Percentiles rank a stretch among this genome's conserved stretches.
phyloP scores from a whole-genome alignment of 53 echinoderm and acorn worm species.

The Henricia sp. region DNA sequence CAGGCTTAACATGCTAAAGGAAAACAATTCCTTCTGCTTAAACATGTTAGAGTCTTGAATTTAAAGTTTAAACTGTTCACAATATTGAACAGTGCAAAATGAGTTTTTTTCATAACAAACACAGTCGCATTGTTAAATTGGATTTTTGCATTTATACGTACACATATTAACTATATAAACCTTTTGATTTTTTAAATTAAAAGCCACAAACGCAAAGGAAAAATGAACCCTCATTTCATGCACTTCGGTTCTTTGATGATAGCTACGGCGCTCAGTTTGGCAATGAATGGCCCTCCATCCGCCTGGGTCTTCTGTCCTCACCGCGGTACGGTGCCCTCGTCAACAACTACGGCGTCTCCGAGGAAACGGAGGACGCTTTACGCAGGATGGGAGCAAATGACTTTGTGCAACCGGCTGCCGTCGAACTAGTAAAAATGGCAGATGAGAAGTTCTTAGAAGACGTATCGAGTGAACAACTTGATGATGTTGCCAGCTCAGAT shows the following conservation, averaged over 20 bases:
- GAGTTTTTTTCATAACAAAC: no score
- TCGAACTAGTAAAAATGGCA: slow-evolving; percentile 15
- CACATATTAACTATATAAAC: not conserved
- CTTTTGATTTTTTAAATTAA: not conserved
- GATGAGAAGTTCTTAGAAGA: slow-evolving; percentile 3
- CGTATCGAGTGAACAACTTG: not conserved
- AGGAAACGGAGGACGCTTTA: slow-evolving; percentile 51
- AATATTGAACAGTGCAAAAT: no score
- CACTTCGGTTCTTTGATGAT: slow-evolving; percentile 86
- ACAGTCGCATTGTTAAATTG: no score
- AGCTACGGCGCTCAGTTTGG: slow-evolving; percentile 77
- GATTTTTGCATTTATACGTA: no score
- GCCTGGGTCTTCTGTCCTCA: slow-evolving; percentile 81
- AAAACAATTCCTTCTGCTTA: no score
- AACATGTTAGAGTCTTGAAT: no score
- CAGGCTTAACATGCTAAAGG: no score
- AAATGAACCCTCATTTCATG: slow-evolving; percentile 73
- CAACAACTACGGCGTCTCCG: slow-evolving; percentile 74
- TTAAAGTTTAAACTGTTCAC: no score
- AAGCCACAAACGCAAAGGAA: slow-evolving; percentile 59
- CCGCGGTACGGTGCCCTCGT: slow-evolving; percentile 89
- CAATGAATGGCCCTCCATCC: slow-evolving; percentile 79
- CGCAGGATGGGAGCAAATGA: slow-evolving; percentile 65
- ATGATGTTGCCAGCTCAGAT: not conserved
- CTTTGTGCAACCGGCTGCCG: slow-evolving; percentile 68